Evolutionary conservation across 1,140 invertebrate genomes (phyloP), one percentile per base, ranked within the genome.

Genomic region (Carposina sasakii): DNA sequence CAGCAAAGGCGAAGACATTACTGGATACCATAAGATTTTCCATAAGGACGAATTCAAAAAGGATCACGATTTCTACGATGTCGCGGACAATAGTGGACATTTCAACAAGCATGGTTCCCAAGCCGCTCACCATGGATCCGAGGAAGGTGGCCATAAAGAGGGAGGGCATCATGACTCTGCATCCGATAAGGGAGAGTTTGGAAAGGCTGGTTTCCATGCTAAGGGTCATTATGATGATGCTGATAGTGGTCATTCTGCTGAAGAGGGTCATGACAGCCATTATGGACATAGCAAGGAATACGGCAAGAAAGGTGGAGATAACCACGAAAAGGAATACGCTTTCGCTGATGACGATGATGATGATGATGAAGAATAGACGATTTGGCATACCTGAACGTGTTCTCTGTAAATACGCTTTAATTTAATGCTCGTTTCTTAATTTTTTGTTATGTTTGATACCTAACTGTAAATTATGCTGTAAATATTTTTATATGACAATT

Each of bases 1-100:
- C 74, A 90, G 90, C 65, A 92, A 92, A 60, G 91, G 91, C 1
- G 87, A 90, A 40, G 90, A 90, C 48, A 88, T 90, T 3, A 90
- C 85, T 2, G 91, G 91, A 15, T 92, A 88, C 75, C 91, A 91
- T 74, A 92, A 91, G 56, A 88, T 91, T 1, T 91, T 89, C 68
- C 87, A 88, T 75, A 92, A 92, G 75, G 90, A 92, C 61, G 91
- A 92, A 67, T 92, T 87, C 81, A 91, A 91, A 67, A 92, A 92
- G 65, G 89, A 91, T 55, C 90, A 91, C 42, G 88, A 89, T 51
- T 92, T 92, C 77, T 92, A 92, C 63, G 91, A 92, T 61, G 89
- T 91, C 33, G 87, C 86, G 5, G 88, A 91, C 65, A 88, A 89
- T 9, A 88, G 86, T 33, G 91, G 90, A 1, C 82, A 90, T 59